Base-by-base conservation (phyloP, 2,797 vertebrate species). In the Psittacula derbiana region DNA sequence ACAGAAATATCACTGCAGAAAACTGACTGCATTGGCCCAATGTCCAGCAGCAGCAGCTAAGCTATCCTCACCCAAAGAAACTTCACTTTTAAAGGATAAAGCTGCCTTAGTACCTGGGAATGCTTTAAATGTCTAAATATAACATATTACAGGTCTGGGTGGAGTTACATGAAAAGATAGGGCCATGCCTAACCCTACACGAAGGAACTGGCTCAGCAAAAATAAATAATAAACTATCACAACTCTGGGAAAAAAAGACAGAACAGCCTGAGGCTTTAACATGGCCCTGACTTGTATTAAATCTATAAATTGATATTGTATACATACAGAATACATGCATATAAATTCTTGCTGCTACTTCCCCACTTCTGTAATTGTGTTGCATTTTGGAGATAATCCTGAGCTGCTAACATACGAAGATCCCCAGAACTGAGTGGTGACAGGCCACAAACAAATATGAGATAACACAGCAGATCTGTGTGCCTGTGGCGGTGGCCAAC, bases 251-350 rank as follows among this genome's bases (percentile, higher is more conserved):
- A 30, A 50, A 58, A 75, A 38, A 33, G 16, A 12, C 19, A 75
- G 6, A 86, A 38, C 25, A 75, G 71, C 75, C 79, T 30, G 40
- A 95, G 82, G 71, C 27, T 95, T 83, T 64, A 82, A 76, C 55
- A 71, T n/a, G 19, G 53, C 50, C 73, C 38, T 84, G 58, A 72
- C 65, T 88, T 78, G 49, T 70, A 75, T 78, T 64, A 61, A 58
- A 92, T 69, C 66, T 90, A 84, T 65, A 84, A 69, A 92, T 12
- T 94, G 71, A 82, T 89, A 73, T 15, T 73, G 60, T 70, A 43
- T 64, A 82, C 44, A 67, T 74, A 52, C 28, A 87, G 71, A 90
- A 89, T 67, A 52, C 25, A 44, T 17, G 55, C 28, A 47, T 43
- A 80, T 27, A 78, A 85, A 93, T 71, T 57, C 55, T 71, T 67